Evolutionary conservation across 2,797 vertebrate genomes (phyloP).

Genomic region (Chiloscyllium punctatum): DNA sequence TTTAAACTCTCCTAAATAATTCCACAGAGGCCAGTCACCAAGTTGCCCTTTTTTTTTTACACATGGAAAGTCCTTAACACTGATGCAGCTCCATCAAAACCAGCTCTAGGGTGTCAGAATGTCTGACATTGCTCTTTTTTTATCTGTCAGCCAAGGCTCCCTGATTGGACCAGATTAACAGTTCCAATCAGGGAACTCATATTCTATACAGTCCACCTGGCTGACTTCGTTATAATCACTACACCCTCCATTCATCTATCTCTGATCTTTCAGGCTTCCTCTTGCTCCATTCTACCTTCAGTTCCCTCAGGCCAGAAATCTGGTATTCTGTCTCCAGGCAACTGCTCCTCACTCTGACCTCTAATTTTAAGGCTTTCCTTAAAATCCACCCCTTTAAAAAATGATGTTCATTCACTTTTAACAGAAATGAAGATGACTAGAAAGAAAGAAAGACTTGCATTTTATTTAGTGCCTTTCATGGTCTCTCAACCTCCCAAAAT

Average conservation of each 20-base stretch:
- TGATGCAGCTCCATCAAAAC: no score
- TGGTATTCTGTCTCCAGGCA: background rate
- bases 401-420: background rate
- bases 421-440: background rate
- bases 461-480: background rate
- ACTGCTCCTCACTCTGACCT: background rate
- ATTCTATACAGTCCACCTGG: no score
- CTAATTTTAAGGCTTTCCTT: background rate
- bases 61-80: no score
- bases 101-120: no score
- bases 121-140: no score
- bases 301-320: background rate
- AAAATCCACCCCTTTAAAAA: background rate
- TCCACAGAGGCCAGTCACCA: no score
- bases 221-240: no score
- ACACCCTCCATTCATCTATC: background rate
- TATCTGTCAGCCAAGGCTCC: no score
- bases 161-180: no score
- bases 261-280: background rate
- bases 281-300: background rate
- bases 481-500: background rate
- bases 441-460: no score
- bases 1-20: background rate
- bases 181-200: no score
- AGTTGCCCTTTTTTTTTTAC: no score